Evolutionary conservation across 2,888 invertebrate genomes (phyloP).

Genomic region (Diploptera punctata): DNA sequence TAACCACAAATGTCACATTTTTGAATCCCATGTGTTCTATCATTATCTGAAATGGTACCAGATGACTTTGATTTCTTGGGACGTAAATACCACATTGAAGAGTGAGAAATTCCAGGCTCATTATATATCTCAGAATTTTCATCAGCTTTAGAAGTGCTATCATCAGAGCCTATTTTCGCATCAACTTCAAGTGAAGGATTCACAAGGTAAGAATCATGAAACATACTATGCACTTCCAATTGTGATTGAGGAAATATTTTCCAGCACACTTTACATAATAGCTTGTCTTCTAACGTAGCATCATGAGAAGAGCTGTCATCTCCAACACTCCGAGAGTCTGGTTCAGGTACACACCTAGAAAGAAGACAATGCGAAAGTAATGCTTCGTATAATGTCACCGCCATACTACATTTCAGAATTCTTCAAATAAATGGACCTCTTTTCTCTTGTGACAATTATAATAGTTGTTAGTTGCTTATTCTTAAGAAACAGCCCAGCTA

Average conservation of each 20-base stretch:
- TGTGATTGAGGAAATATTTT: conserved; percentile 1
- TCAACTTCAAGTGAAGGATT: not conserved
- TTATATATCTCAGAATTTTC: too few relatives aligned
- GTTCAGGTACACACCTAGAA: conserved; percentile 4
- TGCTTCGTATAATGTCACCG: too few relatives aligned
- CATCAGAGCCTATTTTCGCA: too few relatives aligned
- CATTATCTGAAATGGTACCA: conserved; percentile 21
- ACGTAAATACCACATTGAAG: too few relatives aligned
- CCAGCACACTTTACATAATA: not conserved
- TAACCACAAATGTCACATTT: conserved; percentile 33
- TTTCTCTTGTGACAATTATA: too few relatives aligned
- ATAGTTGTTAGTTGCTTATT: too few relatives aligned
- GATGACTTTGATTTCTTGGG: not conserved
- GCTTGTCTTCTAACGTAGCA: not conserved
- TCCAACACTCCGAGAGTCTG: not conserved
- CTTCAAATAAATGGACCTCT: too few relatives aligned
- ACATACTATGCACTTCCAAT: not conserved
- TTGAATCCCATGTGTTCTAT: not conserved
- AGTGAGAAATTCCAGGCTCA: too few relatives aligned
- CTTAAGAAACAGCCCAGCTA: too few relatives aligned
- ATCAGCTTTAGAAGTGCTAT: too few relatives aligned
- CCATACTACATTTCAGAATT: too few relatives aligned
- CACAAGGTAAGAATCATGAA: not conserved
- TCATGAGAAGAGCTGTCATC: conserved; percentile 1
- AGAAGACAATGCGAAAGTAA: conserved; percentile 12